Percentiles rank a stretch among this genome's conserved stretches.
phyloP scores from a whole-genome alignment of 2,888 invertebrate species.

The Eupeodes latifasciatus region DNA sequence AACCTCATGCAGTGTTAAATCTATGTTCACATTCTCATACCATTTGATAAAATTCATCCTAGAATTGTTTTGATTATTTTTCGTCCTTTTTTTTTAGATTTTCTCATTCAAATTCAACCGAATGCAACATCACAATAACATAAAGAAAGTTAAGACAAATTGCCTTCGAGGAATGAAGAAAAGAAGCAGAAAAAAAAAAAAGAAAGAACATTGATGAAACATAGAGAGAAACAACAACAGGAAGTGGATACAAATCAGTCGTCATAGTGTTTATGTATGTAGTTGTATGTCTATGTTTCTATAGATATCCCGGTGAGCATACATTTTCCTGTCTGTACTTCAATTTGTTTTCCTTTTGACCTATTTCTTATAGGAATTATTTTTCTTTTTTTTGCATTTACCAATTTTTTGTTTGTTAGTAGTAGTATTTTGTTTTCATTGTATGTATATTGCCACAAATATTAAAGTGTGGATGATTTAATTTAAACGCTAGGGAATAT shows the following conservation, averaged over 20 bases:
- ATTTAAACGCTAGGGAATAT: constrained; percentile 49
- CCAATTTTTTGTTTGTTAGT: not conserved
- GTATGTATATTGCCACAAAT: constrained; percentile 10
- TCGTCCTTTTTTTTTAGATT: constrained; percentile 26
- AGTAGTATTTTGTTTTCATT: constrained; percentile 15
- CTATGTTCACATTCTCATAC: constrained; percentile 18
- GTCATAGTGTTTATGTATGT: no score
- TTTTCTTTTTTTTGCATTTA: constrained; percentile 9
- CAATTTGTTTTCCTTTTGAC: constrained; percentile 34
- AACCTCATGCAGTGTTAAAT: constrained; percentile 16
- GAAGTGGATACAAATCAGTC: constrained; percentile 66
- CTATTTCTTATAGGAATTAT: constrained; percentile 14
- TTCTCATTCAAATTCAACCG: constrained; percentile 62
- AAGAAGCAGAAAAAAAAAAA: constrained; percentile 19
- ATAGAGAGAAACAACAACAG: constrained; percentile 59
- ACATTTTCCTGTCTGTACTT: constrained; percentile 27
- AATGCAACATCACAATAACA: constrained; percentile 56
- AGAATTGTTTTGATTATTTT: constrained; percentile 17
- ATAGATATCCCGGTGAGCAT: constrained; percentile 54
- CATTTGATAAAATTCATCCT: constrained; percentile 28
- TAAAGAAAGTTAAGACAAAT: constrained; percentile 52
- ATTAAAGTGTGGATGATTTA: constrained; percentile 66
- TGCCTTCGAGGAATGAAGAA: constrained; percentile 13
- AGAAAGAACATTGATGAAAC: constrained; percentile 10
- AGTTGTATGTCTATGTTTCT: no score